These are phyloP conservation scores for Crepidodera aurea DNA, from an alignment of 2,888 invertebrate genomes.

Conservation along the genomic window DNA sequence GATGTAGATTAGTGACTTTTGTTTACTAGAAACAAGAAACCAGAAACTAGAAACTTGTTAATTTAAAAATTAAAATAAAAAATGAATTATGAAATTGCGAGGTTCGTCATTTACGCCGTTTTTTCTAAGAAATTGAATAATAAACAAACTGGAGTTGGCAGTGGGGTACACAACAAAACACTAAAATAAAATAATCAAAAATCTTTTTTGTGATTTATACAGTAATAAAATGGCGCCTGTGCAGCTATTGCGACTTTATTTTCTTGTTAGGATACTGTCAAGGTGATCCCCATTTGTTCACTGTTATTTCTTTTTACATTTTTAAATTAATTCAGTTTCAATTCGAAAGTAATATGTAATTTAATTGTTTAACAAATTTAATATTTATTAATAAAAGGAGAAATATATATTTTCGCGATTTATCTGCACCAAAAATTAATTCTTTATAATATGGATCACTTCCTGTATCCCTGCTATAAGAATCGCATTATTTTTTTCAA, in stretches of 20 bases:
- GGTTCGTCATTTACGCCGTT: not conserved
- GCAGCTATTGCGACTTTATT: not conserved
- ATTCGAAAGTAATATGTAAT: too few species aligned
- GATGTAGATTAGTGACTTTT: not conserved
- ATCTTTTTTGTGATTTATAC: not conserved
- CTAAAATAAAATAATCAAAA: too few species aligned
- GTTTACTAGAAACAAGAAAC: not conserved
- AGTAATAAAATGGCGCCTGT: conserved; percentile 7
- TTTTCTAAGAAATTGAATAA: not conserved
- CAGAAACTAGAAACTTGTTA: too few species aligned
- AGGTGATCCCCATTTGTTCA: not conserved
- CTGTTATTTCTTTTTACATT: not conserved
- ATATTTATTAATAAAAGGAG: too few species aligned
- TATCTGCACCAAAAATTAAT: too few species aligned
- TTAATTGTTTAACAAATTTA: too few species aligned
- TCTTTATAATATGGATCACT: too few species aligned
- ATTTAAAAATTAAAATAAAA: not conserved
- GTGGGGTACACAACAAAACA: not conserved
- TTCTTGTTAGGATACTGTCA: not conserved
- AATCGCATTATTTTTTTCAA: too few species aligned
- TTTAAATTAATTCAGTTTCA: too few species aligned
- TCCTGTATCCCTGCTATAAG: too few species aligned
- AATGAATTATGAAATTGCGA: not conserved
- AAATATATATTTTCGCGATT: too few species aligned
- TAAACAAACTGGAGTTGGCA: not conserved